Conservation (phyloP, 2,797 vertebrate genomes). For the Sebastes elongatus region DNA sequence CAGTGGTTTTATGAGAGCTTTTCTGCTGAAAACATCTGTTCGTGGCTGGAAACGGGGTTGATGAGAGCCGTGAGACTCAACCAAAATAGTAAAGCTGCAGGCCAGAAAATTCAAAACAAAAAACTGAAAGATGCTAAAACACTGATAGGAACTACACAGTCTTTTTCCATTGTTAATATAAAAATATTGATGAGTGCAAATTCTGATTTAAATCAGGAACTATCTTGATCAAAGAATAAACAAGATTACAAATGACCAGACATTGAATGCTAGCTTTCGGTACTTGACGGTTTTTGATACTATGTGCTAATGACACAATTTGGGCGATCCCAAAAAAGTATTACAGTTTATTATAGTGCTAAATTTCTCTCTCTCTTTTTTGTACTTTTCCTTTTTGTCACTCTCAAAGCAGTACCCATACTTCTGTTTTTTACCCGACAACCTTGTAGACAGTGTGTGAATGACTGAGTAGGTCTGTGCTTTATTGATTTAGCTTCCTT, state of each 20-base stretch:
- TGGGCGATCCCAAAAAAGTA: background rate
- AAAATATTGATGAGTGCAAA: background rate
- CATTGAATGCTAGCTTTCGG: background rate
- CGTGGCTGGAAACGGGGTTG: background rate
- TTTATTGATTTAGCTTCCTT: background rate
- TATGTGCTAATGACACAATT: background rate
- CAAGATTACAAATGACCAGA: background rate
- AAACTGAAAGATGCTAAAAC: background rate
- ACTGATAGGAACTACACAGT: accelerated
- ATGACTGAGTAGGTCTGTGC: background rate
- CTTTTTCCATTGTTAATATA: background rate
- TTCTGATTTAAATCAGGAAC: background rate
- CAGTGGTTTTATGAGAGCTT: background rate
- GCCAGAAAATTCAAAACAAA: background rate
- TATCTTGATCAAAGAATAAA: background rate
- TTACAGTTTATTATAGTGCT: background rate
- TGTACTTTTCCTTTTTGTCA: background rate
- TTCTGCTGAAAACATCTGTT: background rate
- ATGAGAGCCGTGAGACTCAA: background rate
- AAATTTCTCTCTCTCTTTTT: background rate
- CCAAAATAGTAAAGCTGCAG: background rate
- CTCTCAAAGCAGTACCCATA: background rate
- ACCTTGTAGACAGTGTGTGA: background rate
- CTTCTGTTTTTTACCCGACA: background rate
- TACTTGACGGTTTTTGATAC: background rate